These are phyloP conservation scores for Pteruthius melanotis DNA, from an alignment of 2,113 vertebrate species.

Conservation along the genomic window DNA sequence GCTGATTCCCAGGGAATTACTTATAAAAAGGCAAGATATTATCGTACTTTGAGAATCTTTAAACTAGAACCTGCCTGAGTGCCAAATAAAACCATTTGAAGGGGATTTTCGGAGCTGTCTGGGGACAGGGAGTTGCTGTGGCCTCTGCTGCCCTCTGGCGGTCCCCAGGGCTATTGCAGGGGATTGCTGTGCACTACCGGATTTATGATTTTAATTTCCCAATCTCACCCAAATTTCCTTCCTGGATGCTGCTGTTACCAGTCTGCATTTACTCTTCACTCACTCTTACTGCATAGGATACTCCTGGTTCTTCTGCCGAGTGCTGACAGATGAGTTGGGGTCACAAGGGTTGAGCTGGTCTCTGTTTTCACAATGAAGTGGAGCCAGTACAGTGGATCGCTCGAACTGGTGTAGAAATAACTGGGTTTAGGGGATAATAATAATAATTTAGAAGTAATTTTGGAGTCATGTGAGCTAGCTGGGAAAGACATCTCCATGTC, in stretches of 20 bases:
- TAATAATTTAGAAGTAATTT: not conserved
- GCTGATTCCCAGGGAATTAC: not conserved
- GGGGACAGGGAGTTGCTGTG: not conserved
- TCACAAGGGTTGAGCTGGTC: not conserved
- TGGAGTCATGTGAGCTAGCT: not conserved
- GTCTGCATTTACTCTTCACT: rapidly evolving
- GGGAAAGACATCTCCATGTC: no score
- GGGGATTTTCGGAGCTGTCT: rapidly evolving
- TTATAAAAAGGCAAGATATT: not conserved
- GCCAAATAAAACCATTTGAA: not conserved
- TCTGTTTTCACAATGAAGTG: not conserved
- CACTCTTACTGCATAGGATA: rapidly evolving
- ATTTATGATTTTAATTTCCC: rapidly evolving
- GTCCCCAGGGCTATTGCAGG: not conserved
- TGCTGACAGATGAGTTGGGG: not conserved
- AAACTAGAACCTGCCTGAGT: not conserved
- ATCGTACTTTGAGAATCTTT: not conserved
- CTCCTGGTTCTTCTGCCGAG: not conserved
- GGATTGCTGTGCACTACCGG: rapidly evolving
- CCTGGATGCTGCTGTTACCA: not conserved
- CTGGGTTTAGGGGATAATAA: not conserved
- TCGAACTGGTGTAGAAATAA: not conserved
- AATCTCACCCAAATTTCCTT: rapidly evolving
- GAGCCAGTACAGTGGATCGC: not conserved
- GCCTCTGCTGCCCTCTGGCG: conserved; percentile 52